Percentiles rank a stretch among this genome's conserved stretches.
These are phyloP conservation scores for Muntiacus muntjak DNA, from an alignment of 2,113 vertebrate genomes.

Conservation along the genomic window DNA sequence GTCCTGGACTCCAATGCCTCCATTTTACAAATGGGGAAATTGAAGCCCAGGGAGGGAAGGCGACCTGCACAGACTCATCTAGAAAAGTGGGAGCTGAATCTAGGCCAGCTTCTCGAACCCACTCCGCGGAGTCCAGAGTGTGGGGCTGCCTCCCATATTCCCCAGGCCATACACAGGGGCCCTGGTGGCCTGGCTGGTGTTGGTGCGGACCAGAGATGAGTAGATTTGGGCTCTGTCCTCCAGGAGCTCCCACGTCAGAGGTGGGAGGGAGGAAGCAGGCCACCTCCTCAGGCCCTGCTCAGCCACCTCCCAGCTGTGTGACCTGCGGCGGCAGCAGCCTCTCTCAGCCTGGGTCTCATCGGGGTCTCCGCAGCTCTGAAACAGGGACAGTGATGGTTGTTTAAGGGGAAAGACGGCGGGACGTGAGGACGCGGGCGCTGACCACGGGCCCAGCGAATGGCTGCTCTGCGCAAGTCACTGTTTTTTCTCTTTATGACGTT, in stretches of 20 bases:
- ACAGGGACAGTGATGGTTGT: not conserved
- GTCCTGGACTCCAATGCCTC: not conserved
- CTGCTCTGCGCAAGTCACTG: not conserved
- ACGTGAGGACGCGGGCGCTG: not conserved
- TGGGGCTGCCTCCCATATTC: accelerated
- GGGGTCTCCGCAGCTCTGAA: not conserved
- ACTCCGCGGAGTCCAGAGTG: accelerated
- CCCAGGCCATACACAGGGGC: not conserved
- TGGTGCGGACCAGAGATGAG: not conserved
- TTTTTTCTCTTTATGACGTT: not conserved
- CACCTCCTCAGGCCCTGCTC: not conserved
- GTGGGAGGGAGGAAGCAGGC: not conserved
- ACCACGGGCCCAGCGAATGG: accelerated
- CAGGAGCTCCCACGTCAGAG: not conserved
- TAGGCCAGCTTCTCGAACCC: not conserved
- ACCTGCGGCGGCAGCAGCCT: not conserved
- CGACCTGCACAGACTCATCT: not conserved
- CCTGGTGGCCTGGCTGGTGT: not conserved
- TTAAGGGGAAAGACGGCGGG: not conserved
- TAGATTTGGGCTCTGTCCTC: not conserved
- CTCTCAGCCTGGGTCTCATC: not conserved
- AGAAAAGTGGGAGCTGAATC: not conserved
- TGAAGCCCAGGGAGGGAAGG: not conserved
- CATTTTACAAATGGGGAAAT: not conserved
- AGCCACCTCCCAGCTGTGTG: not conserved